phyloP scores from a whole-genome alignment of 2,797 vertebrate species.

The Paramormyrops hopkinsi region DNA sequence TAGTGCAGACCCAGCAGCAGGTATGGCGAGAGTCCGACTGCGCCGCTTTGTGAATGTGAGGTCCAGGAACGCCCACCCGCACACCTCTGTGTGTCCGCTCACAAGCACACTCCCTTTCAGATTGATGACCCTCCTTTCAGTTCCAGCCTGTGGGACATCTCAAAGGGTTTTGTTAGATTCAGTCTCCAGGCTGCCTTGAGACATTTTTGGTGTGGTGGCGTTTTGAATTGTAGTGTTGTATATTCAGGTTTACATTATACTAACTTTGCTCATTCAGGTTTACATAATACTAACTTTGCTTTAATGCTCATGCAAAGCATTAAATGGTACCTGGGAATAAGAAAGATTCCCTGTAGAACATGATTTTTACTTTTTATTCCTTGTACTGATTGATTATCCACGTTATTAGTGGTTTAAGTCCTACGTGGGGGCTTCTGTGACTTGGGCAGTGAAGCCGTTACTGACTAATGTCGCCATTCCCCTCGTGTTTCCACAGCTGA shows the following conservation, averaged over 20 bases:
- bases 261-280: neutral
- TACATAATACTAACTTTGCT: neutral
- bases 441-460: neutral
- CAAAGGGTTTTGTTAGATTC: neutral
- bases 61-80: no score
- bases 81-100: neutral
- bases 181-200: neutral
- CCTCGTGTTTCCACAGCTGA: conserved; percentile 63
- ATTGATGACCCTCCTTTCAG: neutral
- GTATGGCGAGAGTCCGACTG: conserved; percentile 51
- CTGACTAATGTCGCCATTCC: neutral
- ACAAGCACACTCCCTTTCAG: neutral
- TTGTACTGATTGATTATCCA: neutral
- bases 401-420: neutral
- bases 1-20: conserved; percentile 96
- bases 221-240: neutral
- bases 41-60: neutral
- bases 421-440: neutral
- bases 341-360: neutral
- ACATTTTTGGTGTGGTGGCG: neutral
- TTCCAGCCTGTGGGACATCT: neutral
- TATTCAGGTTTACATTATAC: neutral
- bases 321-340: neutral
- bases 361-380: neutral
- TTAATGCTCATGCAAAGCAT: neutral